Evolutionary conservation across 2,797 vertebrate genomes (phyloP).

Genomic region (Smutsia temminckii): DNA sequence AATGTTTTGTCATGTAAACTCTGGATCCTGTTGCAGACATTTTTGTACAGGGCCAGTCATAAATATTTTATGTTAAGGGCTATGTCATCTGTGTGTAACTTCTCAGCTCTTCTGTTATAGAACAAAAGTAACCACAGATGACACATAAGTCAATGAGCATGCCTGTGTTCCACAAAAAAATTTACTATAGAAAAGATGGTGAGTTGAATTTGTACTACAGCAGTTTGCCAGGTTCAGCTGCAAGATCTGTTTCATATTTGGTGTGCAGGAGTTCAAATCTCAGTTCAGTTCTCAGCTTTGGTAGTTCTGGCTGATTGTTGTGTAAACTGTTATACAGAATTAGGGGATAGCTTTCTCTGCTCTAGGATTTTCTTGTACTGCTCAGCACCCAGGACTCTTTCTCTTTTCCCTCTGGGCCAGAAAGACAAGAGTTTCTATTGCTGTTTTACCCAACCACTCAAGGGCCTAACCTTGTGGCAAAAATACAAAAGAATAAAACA

Average conservation of each 20-base stretch:
- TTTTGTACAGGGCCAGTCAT: background rate
- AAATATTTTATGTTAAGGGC: background rate
- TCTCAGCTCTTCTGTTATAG: background rate
- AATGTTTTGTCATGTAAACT: background rate
- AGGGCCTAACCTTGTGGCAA: background rate
- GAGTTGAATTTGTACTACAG: background rate
- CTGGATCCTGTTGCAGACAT: background rate
- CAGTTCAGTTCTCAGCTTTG: background rate
- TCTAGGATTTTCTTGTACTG: background rate
- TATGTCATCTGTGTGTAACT: background rate
- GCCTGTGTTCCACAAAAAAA: background rate
- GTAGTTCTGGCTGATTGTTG: background rate
- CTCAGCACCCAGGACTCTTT: background rate
- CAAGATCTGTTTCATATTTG: background rate
- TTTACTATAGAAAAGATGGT: background rate
- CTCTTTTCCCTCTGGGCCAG: background rate
- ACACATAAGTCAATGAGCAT: background rate
- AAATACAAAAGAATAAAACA: background rate
- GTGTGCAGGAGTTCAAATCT: background rate
- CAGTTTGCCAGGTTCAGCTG: background rate
- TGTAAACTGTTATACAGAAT: background rate
- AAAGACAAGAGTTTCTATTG: background rate
- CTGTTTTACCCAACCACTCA: background rate
- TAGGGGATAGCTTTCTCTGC: background rate
- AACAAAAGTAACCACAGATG: background rate